A percentile compares a stretch with the other conserved stretches of the same genome.
Conservation (phyloP, 2,113 vertebrate species). For the Salvelinus namaycush region DNA sequence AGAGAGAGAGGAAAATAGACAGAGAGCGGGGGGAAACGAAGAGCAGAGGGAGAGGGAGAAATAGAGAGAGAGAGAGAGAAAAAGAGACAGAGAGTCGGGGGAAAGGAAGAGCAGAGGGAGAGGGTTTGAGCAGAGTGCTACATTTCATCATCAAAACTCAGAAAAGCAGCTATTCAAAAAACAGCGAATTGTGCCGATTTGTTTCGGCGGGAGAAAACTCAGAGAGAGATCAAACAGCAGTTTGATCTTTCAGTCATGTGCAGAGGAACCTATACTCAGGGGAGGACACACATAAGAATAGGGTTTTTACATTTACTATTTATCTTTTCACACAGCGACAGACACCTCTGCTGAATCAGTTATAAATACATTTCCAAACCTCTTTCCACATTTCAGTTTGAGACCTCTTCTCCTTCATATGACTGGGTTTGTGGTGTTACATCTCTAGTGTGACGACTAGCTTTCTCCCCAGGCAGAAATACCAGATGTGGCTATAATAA, state of each 20-base stretch:
- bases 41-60: background rate
- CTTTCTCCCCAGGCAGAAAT: too few species aligned
- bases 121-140: conserved; percentile 52
- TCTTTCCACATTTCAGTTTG: too few species aligned
- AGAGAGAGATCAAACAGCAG: conserved; percentile 62
- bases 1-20: too few species aligned
- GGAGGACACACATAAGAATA: conserved; percentile 33
- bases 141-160: conserved; percentile 69
- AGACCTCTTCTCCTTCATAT: too few species aligned
- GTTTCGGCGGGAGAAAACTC: conserved; percentile 56
- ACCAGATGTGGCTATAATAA: too few species aligned
- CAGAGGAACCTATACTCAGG: conserved; percentile 47
- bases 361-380: conserved; percentile 30
- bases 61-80: background rate
- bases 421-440: too few species aligned
- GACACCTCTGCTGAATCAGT: conserved; percentile 27
- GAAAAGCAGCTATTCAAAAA: conserved; percentile 53
- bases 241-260: conserved; percentile 68
- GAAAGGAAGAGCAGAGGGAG: background rate
- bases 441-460: too few species aligned
- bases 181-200: conserved; percentile 56
- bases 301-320: conserved; percentile 52
- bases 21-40: background rate
- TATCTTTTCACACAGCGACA: conserved; percentile 50
- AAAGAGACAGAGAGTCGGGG: background rate